Percentiles rank a stretch among this genome's conserved stretches.
phyloP scores from a whole-genome alignment of 2,113 vertebrate species.

The human region DNA sequence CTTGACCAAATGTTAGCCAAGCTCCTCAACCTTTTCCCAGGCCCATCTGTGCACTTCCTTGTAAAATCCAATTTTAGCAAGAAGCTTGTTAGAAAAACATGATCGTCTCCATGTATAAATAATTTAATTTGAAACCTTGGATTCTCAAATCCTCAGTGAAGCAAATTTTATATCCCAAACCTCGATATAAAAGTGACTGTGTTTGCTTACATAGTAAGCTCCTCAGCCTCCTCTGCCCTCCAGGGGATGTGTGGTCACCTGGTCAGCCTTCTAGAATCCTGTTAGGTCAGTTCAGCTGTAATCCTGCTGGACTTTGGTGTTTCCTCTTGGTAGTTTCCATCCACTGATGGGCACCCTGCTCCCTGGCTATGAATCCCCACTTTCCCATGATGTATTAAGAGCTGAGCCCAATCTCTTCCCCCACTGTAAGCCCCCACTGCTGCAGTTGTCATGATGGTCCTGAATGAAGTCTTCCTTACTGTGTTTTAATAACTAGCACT shows the following conservation, averaged over 20 bases:
- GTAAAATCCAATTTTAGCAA: background rate
- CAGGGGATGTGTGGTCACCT: background rate
- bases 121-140: background rate
- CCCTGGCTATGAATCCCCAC: background rate
- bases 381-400: fast-evolving
- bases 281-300: background rate
- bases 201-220: background rate
- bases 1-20: background rate
- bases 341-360: background rate
- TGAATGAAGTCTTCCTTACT: background rate
- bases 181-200: background rate
- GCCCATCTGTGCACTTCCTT: background rate
- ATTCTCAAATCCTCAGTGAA: too few species aligned
- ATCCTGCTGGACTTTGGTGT: background rate
- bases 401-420: background rate
- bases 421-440: too few species aligned
- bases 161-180: background rate
- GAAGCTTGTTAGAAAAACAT: background rate
- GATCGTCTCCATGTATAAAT: too few species aligned
- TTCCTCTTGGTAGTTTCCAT: background rate
- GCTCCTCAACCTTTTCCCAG: background rate
- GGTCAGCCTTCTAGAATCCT: background rate
- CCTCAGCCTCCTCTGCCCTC: background rate
- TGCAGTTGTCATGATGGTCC: fast-evolving
- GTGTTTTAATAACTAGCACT: fast-evolving